phyloP scores from a whole-genome alignment of 2,888 invertebrate species.

The Nymphalis c-album region DNA sequence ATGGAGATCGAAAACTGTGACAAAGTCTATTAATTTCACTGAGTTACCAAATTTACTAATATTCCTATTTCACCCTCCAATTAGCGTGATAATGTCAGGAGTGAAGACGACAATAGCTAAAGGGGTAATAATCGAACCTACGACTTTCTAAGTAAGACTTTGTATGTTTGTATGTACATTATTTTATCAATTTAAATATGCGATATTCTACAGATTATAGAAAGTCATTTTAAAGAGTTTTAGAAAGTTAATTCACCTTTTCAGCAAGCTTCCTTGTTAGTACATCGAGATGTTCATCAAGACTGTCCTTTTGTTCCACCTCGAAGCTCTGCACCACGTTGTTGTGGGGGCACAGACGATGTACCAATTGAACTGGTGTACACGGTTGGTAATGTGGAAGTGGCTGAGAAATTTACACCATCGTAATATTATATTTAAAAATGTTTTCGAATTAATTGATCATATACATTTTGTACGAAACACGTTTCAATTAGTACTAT shows the following conservation, averaged over 20 bases:
- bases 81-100: too few relatives aligned
- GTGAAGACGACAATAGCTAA: too few relatives aligned
- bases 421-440: neutral
- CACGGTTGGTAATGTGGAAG: constrained; percentile 23
- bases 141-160: too few relatives aligned
- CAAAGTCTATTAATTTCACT: too few relatives aligned
- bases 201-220: too few relatives aligned
- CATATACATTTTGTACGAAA: neutral
- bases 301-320: constrained; percentile 70
- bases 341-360: constrained; percentile 65
- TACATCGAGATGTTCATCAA: constrained; percentile 70
- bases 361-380: constrained; percentile 54
- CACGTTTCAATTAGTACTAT: neutral
- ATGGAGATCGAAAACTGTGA: too few relatives aligned
- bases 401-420: neutral
- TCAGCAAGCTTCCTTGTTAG: constrained; percentile 73
- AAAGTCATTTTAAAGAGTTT: too few relatives aligned
- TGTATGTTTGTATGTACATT: too few relatives aligned
- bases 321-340: constrained; percentile 65
- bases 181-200: too few relatives aligned
- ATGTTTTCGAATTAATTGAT: neutral
- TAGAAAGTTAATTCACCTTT: constrained; percentile 51
- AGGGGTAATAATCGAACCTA: too few relatives aligned
- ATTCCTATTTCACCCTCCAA: too few relatives aligned
- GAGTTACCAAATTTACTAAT: too few relatives aligned